Evolutionary conservation across 2,113 vertebrate genomes (phyloP), one percentile per base, ranked within the genome.

Genomic region (Loxodonta africana): DNA sequence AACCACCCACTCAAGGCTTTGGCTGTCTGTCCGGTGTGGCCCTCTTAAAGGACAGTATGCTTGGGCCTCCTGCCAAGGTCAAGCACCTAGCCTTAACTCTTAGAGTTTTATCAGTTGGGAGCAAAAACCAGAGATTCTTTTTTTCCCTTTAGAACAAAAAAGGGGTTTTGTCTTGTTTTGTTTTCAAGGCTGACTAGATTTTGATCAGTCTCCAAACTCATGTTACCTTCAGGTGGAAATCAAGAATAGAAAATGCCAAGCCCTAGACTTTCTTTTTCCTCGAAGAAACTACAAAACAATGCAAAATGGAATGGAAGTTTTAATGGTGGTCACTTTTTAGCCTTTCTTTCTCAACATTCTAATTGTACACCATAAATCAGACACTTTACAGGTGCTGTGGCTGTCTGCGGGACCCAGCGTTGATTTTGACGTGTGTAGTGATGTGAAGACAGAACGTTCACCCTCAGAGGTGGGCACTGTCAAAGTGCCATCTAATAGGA

Each of bases 121-220:
- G 78, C 44, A 88, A 95, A 85, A 91, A 0, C 37, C 81, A 83
- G 53, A 90, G 18, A 44, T 12, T 60, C 46, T 11, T 86, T 46
- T 57, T 73, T 53, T 28, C 1, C 1, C 5, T 73, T 74, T 33
- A 37, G 83, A 20, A 95, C 12, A 85, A 67, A 81, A 92, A 78
- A 7, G 78, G 28, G 48, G 14, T 37, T 96, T 90, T 94, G 91
- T 97, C 88, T 83, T 51, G 62, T 76, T 94, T 83, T 51, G 62
- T 76, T 94, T 84, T 82, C 91, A 83, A 83, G 53, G 37, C 60
- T 60, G 46, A 41, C 65, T 90, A 83, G 89, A 92, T 92, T 84
- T 12, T 51, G 44, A 93, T 96, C 63, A 30, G 26, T 74, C 88
- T 95, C 85, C 85, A 91, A 94, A 95, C 74, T 94, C 95, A 23